Base-by-base conservation (phyloP, 2,888 invertebrate species). In the Slavum lentiscoides region DNA sequence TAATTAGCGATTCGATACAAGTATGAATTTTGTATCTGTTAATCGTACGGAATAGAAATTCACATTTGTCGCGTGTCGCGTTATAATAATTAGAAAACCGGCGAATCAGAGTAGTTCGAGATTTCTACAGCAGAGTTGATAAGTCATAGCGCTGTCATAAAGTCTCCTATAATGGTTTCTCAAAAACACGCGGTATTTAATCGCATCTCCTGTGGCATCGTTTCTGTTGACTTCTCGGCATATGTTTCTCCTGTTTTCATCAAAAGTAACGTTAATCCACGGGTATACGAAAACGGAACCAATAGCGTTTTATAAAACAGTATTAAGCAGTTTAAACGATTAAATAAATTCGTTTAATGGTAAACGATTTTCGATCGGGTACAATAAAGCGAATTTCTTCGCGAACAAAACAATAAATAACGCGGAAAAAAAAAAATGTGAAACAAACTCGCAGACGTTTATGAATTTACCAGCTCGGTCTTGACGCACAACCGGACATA, bases 161-260 rank as follows among this genome's bases (percentile, higher is more conserved):
- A 75, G 75, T 30, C 75, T 75, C 23, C 23, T 75, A 59, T 75
- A 75, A 58, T 68, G 59, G 30, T 75, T 75, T 75, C 59, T 75
- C n/a, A 68, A 43, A 49, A 55, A 75, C 8, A 23, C 2, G 4
- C 68, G 23, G 15, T 75, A 75, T 59, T 30, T 75, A 75, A 75
- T 59, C 43, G 23, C 15, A 49, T 75, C 75, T 43, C 30, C 75
- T 13, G 59, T 4, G 0, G 53, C n/a, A 3, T 77, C 77, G 62
- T 13, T 61, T 69, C 21, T 77, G 53, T 62, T 69, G 7, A 77
- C 53, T 77, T 77, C 77, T 7, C 21, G 21, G 62, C 77, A 69
- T 70, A 70, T 69, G 21, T 53, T 77, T 62, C 3, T 69, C 77
- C 77, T 77, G 17, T 55, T 21, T 49, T 59, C 15, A 55, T 21